A percentile compares a stretch with the other conserved stretches of the same genome.
Evolutionary conservation across 53 echinoderm and acorn worm species (phyloP).

Genomic region (Stichopus horrens): DNA sequence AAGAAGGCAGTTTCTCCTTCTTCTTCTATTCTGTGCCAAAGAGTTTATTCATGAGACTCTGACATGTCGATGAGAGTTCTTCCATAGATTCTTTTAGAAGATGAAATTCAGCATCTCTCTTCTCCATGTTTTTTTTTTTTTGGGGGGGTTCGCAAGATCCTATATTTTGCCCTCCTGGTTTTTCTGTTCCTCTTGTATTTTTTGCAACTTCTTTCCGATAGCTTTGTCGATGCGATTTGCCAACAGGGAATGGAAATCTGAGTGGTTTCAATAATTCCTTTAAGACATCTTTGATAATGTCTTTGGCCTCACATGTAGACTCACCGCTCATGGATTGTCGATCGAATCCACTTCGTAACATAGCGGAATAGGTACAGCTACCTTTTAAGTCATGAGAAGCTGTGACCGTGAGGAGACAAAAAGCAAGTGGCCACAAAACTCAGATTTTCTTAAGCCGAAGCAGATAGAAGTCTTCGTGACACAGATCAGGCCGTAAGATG

Average conservation of each 20-base stretch:
- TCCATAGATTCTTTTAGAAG: not conserved
- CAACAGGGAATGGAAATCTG: not conserved
- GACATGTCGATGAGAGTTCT: not conserved
- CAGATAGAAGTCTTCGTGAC: no score
- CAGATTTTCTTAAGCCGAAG: no score
- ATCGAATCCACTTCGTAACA: not conserved
- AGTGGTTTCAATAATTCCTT: not conserved
- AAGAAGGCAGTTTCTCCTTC: not conserved
- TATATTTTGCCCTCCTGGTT: not conserved
- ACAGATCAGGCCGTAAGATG: no score
- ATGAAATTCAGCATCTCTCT: not conserved
- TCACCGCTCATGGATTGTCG: not conserved
- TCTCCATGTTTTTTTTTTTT: not conserved
- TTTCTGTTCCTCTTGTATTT: slow-evolving; percentile 15
- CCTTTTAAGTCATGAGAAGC: no score
- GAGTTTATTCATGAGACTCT: not conserved
- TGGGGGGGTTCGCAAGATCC: no score
- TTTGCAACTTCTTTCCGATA: not conserved
- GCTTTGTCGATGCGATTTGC: not conserved
- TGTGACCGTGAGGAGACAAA: no score
- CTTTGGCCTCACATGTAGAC: not conserved
- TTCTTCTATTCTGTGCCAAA: no score
- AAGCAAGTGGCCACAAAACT: no score
- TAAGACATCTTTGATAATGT: not conserved
- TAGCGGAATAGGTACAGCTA: not conserved